A percentile compares a stretch with the other conserved stretches of the same genome.
Evolutionary conservation across 2,797 vertebrate genomes (phyloP).

Genomic region (Miopithecus talapoin): DNA sequence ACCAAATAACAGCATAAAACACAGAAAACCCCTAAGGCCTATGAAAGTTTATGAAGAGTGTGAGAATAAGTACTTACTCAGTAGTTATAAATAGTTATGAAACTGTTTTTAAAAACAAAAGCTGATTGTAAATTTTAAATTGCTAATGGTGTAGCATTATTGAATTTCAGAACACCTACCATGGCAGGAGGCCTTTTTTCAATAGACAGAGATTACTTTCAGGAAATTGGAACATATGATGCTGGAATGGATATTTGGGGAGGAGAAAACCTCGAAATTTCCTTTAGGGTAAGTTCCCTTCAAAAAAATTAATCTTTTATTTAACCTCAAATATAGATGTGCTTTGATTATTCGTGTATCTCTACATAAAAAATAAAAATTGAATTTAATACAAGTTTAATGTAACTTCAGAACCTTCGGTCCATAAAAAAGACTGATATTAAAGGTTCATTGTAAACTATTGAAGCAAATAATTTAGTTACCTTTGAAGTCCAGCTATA

Average conservation of each 20-base stretch:
- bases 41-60: not conserved
- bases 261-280: constrained; percentile 99
- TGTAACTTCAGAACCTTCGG: constrained; percentile 29
- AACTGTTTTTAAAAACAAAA: constrained; percentile 52
- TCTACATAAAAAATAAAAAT: not conserved
- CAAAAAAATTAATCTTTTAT: constrained; percentile 29
- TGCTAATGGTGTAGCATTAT: constrained; percentile 40
- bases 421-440: not conserved
- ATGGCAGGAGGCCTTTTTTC: constrained; percentile 99
- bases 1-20: not conserved
- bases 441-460: constrained; percentile 44
- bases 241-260: constrained; percentile 99
- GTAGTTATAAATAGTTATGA: not conserved
- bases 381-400: constrained; percentile 54
- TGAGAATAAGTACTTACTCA: constrained; percentile 31
- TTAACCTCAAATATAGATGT: constrained; percentile 40
- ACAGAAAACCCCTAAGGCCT: not conserved
- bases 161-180: constrained; percentile 92
- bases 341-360: not conserved
- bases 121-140: constrained; percentile 43
- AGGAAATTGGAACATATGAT: constrained; percentile 98
- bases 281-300: constrained; percentile 93
- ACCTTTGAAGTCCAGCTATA: constrained; percentile 8
- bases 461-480: constrained; percentile 37
- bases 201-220: constrained; percentile 99